phyloP scores from a whole-genome alignment of 2,797 vertebrate genomes.

The Clarias platycephalus region DNA sequence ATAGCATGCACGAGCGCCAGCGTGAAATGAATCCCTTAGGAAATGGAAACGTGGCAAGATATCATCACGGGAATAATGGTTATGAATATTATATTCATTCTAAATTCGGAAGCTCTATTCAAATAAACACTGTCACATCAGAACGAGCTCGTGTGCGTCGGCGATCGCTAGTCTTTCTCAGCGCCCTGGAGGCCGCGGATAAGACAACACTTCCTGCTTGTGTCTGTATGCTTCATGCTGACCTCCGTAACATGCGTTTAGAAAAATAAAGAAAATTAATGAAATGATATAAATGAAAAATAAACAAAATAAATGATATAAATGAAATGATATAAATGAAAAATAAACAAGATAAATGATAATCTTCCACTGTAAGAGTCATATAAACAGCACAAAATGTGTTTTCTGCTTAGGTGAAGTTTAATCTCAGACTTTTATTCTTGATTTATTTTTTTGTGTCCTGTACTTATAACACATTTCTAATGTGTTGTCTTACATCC shows the following conservation, averaged over 20 bases:
- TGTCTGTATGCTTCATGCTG: constrained; percentile 15
- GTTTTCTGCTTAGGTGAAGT: not conserved
- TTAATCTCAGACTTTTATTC: not conserved
- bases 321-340: not conserved
- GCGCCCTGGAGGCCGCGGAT: constrained; percentile 15
- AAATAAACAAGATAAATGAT: not conserved
- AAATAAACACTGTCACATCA: constrained; percentile 65
- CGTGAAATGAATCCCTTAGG: constrained; percentile 56
- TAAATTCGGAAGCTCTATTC: constrained; percentile 65
- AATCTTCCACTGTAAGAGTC: not conserved
- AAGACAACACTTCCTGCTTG: constrained; percentile 30
- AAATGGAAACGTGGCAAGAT: constrained; percentile 64
- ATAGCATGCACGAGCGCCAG: constrained; percentile 45
- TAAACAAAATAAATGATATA: not conserved
- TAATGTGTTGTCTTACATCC: not conserved
- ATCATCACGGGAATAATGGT: constrained; percentile 70
- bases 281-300: no score
- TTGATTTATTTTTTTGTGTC: not conserved
- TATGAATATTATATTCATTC: constrained; percentile 69
- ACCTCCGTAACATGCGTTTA: constrained; percentile 34
- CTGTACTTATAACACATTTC: not conserved
- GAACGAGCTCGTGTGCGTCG: constrained; percentile 33
- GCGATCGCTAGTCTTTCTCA: not conserved
- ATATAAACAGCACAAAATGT: not conserved
- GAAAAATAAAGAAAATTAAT: not conserved